A percentile compares a stretch with the other conserved stretches of the same genome.
Conservation (phyloP, 2,113 vertebrate genomes). For the Cebidichthys violaceus region DNA sequence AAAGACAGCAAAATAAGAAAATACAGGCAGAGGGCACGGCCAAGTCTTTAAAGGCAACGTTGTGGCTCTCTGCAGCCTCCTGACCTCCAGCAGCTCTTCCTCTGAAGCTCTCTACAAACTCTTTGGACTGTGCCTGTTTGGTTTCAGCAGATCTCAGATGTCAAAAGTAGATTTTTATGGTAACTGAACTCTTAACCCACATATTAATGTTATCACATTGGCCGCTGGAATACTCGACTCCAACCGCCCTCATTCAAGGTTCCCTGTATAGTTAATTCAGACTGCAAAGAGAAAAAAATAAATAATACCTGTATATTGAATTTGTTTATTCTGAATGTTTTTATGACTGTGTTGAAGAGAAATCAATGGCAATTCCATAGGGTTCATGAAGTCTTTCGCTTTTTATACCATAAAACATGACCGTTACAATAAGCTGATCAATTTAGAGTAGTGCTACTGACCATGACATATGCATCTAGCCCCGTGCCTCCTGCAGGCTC, state of each 20-base stretch:
- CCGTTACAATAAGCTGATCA: background rate
- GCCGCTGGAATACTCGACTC: conserved; percentile 5
- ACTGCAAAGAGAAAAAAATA: conserved; percentile 1
- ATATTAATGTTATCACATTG: conserved; percentile 33
- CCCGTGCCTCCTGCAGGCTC: background rate
- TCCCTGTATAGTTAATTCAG: background rate
- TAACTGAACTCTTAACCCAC: conserved; percentile 58
- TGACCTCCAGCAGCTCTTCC: conserved; percentile 43
- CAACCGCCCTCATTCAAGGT: background rate
- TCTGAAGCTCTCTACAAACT: conserved; percentile 47
- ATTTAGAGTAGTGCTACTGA: background rate
- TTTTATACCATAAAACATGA: background rate
- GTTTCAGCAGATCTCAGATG: conserved; percentile 63
- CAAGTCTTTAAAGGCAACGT: conserved; percentile 37
- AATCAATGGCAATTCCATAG: background rate
- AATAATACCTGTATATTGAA: background rate
- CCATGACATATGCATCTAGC: background rate
- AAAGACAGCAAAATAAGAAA: background rate
- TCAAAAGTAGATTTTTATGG: conserved; percentile 57
- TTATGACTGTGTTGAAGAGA: background rate
- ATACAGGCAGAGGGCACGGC: background rate
- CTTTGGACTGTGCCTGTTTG: conserved; percentile 47
- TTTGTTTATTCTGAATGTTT: background rate
- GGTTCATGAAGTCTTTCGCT: background rate
- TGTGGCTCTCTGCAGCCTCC: conserved; percentile 26